Evolutionary conservation across 2,797 vertebrate genomes (phyloP), one percentile per base, ranked within the genome.

Genomic region (Lophius americanus): DNA sequence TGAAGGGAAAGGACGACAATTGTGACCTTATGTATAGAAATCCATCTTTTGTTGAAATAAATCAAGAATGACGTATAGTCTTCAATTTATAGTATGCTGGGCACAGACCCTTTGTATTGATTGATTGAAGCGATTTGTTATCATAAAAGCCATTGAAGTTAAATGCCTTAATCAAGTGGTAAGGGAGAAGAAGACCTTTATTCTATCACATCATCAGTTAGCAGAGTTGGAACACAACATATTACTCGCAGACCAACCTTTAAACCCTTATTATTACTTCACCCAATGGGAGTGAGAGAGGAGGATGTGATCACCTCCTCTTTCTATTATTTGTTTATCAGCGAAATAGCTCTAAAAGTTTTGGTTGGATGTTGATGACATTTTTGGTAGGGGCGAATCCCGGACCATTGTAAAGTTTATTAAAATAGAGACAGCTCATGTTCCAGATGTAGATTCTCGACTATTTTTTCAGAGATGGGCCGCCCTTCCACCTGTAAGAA

Each of bases 21-120:
- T 69, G 50, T 82, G 75, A 79, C 73, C 60, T 74, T 57, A 70
- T 70, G 56, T 51, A 46, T 6, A 68, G 48, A 70, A 84, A 86
- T 85, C 75, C 70, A 84, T 84, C 76, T 73, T 57, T 53, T 41
- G n/a, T 38, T 71, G 57, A 80, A 81, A 59, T 55, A 6, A 47
- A 73, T 69, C 23, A 7, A 36, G 61, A 71, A 32, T 76, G 64
- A 84, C 82, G 64, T 69, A 81, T 68, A 39, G 60, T 72, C 53
- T 47, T 43, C 60, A 35, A 70, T 38, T 55, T 53, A 37, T 4
- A 9, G 51, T 42, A 39, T 10, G 9, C 38, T n/a, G 13, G 39
- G 12, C 13, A 7, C 8, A 43, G 14, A 47, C n/a, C 6, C 73
- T 68, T 64, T 49, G 7, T 13, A 0, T 10, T 12, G 12, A 43